phyloP scores from a whole-genome alignment of 2,113 vertebrate species.

The Lophius piscatorius region DNA sequence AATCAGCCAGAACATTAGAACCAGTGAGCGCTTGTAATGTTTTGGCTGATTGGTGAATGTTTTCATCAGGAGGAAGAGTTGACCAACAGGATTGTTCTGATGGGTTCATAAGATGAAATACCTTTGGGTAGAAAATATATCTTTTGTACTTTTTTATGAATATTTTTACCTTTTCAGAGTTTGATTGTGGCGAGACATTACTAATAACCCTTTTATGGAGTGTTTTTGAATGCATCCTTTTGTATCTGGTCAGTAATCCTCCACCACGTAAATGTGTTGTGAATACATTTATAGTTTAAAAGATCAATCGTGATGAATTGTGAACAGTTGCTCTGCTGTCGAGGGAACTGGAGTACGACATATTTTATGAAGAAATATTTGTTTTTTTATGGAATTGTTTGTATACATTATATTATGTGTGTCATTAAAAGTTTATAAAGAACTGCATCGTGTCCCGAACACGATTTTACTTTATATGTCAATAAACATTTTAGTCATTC shows the following conservation, averaged over 20 bases:
- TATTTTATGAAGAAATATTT: constrained; percentile 56
- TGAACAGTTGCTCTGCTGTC: constrained; percentile 26
- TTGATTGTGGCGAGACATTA: constrained; percentile 20
- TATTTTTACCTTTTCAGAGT: constrained; percentile 27
- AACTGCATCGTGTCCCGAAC: neutral
- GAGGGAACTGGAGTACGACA: constrained; percentile 2
- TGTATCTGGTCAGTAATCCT: constrained; percentile 43
- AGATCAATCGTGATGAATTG: constrained; percentile 15
- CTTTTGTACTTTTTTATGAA: constrained; percentile 56
- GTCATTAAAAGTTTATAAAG: constrained; percentile 29
- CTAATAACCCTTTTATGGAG: constrained; percentile 32
- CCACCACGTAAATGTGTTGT: constrained; percentile 42
- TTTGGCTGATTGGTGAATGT: too few species aligned
- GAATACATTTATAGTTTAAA: constrained; percentile 46
- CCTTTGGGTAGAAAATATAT: constrained; percentile 49
- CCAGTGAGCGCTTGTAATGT: too few species aligned
- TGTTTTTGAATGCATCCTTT: constrained; percentile 18
- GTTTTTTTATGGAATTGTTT: constrained; percentile 50
- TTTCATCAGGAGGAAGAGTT: constrained; percentile 13
- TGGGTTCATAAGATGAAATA: constrained; percentile 33
- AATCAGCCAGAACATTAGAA: too few species aligned
- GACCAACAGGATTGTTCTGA: constrained; percentile 14
- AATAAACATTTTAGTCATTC: neutral
- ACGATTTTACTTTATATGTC: neutral
- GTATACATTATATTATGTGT: constrained; percentile 22